Evolutionary conservation across 2,113 vertebrate species (phyloP), one percentile per base, ranked within the genome.

Genomic region (Erythrocercus mccallii): DNA sequence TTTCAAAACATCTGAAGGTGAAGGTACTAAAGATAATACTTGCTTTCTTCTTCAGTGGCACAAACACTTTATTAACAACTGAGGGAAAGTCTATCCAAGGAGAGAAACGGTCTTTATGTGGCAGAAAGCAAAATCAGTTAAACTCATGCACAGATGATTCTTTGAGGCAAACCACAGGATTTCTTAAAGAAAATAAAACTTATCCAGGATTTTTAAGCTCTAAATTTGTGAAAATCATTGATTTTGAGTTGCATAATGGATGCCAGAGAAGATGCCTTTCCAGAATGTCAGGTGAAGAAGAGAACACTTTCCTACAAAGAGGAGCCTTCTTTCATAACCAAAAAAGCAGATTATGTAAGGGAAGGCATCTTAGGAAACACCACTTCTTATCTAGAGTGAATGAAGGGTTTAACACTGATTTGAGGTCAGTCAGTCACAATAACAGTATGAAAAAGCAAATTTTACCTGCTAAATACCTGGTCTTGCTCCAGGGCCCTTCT

Each of bases 1-100:
- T 94, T 95, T 95, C 40, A 65, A 88, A 96, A 42, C 23, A 72
- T 90, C 76, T 81, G 57, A 95, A 64, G 30, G 37, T 74, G 11
- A 64, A 92, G 58, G 24, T 68, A 33, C 51, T 72, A 18, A 95
- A 81, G 87, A 73, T 42, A 65, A 74, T 70, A n/a, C 33, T 85
- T 66, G 7, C 22, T 92, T 96, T 35, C 58, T 80, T 94, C 77
- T 70, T 82, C 30, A 64, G 13, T 69, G 77, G 40, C 28, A 71
- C 57, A n/a, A 81, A 57, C 45, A 54, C 30, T 89, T 90, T 80
- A 37, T 48, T 38, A n/a, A 14, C 33, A 76, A 7, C n/a, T 45
- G 78, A 87, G 94, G 78, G 60, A 60, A 71, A 45, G 22, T 53
- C 30, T 57, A 0, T 66, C 45, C 78, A 0, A 77, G 47, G 78